These are phyloP conservation scores for Python bivittatus DNA, from an alignment of 2,113 vertebrate genomes.

Conservation along the genomic window DNA sequence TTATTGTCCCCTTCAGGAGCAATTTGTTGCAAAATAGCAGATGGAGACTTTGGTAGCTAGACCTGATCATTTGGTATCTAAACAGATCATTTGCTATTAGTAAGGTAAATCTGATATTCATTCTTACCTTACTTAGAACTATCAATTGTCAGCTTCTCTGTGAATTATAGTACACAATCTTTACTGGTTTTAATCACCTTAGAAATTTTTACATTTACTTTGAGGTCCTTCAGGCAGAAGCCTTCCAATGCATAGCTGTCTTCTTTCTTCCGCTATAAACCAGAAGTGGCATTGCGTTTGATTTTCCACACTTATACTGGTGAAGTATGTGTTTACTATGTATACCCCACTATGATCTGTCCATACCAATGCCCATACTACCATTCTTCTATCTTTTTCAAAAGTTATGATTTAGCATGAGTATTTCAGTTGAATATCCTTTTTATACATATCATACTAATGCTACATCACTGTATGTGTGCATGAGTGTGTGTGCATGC, in stretches of 20 bases:
- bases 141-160: neutral
- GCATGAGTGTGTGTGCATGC: too few species aligned
- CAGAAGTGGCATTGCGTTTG: neutral
- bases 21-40: conserved; percentile 9
- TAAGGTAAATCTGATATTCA: too few species aligned
- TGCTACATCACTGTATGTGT: too few species aligned
- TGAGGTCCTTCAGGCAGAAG: neutral
- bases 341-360: too few species aligned
- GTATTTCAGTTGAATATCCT: too few species aligned
- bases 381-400: too few species aligned
- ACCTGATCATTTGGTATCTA: conserved; percentile 18
- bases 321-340: too few species aligned
- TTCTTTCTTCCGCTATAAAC: neutral
- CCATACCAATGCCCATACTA: too few species aligned
- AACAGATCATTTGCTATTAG: too few species aligned
- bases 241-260: neutral
- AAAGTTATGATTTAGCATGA: too few species aligned
- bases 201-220: neutral
- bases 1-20: neutral
- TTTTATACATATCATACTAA: too few species aligned
- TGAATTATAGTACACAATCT: neutral
- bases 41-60: neutral
- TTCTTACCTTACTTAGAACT: neutral
- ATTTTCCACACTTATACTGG: neutral
- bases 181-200: neutral